Base-by-base conservation (phyloP, 1,140 invertebrate genomes). In the Cotesia typhae region DNA sequence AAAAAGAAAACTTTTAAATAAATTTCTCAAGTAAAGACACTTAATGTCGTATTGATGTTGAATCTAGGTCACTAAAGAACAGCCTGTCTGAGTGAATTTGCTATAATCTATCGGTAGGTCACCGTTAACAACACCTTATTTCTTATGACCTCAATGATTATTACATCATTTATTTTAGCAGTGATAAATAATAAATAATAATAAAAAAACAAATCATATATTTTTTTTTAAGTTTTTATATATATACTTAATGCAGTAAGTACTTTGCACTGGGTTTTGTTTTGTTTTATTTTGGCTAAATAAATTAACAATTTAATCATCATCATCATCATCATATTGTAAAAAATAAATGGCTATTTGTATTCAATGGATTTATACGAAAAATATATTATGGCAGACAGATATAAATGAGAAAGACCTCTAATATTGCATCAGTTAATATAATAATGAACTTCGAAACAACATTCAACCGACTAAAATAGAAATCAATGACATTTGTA, bases 401-500 rank as follows among this genome's bases (percentile, higher is more conserved):
- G 60, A 20, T 20, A 37, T 9, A 35, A 35, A 36, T 63, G 12
- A 35, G 60, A 28, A 28, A 35, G 10, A 12, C 35, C 20, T 53
- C 36, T 9, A 60, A 17, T 47, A 59, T 59, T 69, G 67, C 53
- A 69, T 69, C 9, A 60, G 37, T 12, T 41, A 69, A 7, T 53
- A 53, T 14, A 28, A 28, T 35, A 35, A 28, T 60, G 17, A 60
- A 60, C 4, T 60, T 28, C 35, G 73, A 67, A 52, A 65, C 35
- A 61, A 68, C 14, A 69, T 28, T 20, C 10, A 51, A 28, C 52
- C 53, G 28, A 52, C 51, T 36, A 35, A 51, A 36, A 51, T 51
- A 74, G 71, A 76, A 75, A 76, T 72, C 70, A 73, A 76, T 72
- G 65, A 51, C 76, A 71, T 68, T 53, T 70, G 55, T 70, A 71